Percentiles rank a stretch among this genome's conserved stretches.
phyloP scores from a whole-genome alignment of 2,113 vertebrate species.

The Mustela nigripes region DNA sequence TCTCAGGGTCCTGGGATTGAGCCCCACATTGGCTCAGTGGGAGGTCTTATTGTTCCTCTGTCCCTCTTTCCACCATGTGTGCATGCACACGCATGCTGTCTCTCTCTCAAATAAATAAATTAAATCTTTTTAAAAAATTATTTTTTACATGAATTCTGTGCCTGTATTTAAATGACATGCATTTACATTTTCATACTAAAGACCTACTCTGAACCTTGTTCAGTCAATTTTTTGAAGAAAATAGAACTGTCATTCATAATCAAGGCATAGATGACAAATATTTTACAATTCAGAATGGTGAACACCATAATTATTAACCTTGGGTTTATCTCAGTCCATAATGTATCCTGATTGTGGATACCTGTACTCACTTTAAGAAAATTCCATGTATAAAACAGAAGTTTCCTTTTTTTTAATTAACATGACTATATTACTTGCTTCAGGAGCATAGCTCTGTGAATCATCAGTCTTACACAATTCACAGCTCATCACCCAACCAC shows the following conservation, averaged over 20 bases:
- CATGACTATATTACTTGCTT: too few species aligned
- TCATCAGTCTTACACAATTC: too few species aligned
- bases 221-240: not conserved
- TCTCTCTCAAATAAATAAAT: not conserved
- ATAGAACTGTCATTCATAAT: not conserved
- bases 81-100: too few species aligned
- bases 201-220: not conserved
- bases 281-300: not conserved
- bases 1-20: not conserved
- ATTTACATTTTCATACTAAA: not conserved
- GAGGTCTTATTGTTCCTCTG: not conserved
- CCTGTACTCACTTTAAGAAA: not conserved
- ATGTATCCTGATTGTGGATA: not conserved
- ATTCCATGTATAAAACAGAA: not conserved
- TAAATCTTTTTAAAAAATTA: not conserved
- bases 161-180: not conserved
- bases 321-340: conserved; percentile 10
- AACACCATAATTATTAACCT: not conserved
- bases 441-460: too few species aligned
- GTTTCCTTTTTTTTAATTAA: not conserved
- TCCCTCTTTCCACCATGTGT: not conserved
- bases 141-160: not conserved
- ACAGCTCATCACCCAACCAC: too few species aligned
- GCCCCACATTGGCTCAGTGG: not conserved
- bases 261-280: not conserved